phyloP scores from a whole-genome alignment of 2,888 invertebrate species.

The Andrena hattorfiana region DNA sequence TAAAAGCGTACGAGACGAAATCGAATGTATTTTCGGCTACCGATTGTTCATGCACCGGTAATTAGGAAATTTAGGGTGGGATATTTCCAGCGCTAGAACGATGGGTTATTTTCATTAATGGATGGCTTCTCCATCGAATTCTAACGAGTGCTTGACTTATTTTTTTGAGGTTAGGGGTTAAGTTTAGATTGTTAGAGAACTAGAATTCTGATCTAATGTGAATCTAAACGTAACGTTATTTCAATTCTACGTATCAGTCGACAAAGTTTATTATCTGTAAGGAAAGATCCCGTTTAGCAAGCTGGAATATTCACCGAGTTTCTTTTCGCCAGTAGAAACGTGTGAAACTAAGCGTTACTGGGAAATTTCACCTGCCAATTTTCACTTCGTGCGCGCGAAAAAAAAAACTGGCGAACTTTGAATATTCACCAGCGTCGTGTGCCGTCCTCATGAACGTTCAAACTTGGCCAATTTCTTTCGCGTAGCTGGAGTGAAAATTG shows the following conservation, averaged over 20 bases:
- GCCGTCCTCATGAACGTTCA: not conserved
- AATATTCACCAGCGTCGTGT: slow-evolving; percentile 15
- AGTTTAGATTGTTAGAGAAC: too few species aligned
- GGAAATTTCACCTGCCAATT: slow-evolving; percentile 15
- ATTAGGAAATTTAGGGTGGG: not conserved
- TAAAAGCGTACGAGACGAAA: not conserved
- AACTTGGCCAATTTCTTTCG: slow-evolving; percentile 39
- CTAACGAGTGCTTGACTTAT: not conserved
- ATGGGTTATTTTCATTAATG: not conserved
- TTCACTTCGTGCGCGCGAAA: slow-evolving; percentile 13
- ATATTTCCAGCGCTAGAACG: slow-evolving; percentile 1
- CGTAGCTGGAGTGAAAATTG: slow-evolving; percentile 38
- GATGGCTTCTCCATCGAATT: not conserved
- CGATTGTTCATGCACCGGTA: not conserved
- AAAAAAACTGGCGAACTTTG: slow-evolving; percentile 38
- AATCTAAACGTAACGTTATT: too few species aligned
- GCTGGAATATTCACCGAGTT: not conserved
- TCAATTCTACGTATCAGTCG: too few species aligned
- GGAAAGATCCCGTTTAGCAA: not conserved
- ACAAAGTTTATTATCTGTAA: too few species aligned
- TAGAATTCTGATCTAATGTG: too few species aligned
- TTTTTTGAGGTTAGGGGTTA: too few species aligned
- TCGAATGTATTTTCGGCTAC: not conserved
- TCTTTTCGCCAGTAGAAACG: not conserved
- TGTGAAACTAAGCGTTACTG: not conserved